A percentile compares a stretch with the other conserved stretches of the same genome.
phyloP scores from a whole-genome alignment of 23 tunicate genomes.

The Pegea sp. region DNA sequence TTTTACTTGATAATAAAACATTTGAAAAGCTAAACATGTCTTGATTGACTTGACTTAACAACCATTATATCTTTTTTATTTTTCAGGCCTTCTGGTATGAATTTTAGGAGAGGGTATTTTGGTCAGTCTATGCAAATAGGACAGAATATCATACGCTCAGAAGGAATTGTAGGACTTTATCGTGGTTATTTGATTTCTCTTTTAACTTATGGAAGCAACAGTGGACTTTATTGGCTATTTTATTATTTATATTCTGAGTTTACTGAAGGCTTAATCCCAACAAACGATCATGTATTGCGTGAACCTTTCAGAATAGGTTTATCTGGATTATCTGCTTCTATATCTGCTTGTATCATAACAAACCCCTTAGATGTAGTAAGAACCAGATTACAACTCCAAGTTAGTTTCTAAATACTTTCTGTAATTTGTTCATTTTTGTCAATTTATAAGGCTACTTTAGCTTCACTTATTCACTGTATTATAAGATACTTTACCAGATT shows the following conservation, averaged over 20 bases:
- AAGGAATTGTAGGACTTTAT: constrained; percentile 72
- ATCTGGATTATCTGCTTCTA: constrained; percentile 35
- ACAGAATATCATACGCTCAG: constrained; percentile 23
- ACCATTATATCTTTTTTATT: too few relatives aligned
- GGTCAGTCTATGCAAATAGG: constrained; percentile 51
- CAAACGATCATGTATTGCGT: constrained; percentile 8
- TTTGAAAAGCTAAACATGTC: too few relatives aligned
- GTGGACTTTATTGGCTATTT: constrained; percentile 88
- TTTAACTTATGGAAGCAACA: constrained; percentile 79
- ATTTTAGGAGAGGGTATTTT: too few relatives aligned
- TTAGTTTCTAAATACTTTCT: constrained; percentile 1
- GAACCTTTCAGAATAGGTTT: constrained; percentile 43
- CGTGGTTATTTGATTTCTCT: constrained; percentile 70
- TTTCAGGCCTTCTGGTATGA: too few relatives aligned
- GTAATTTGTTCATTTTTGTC: not conserved
- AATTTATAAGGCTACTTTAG: too few relatives aligned
- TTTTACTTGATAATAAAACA: too few relatives aligned
- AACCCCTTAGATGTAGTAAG: constrained; percentile 84
- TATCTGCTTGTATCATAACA: constrained; percentile 39
- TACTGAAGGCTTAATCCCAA: constrained; percentile 42
- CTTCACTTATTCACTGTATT: too few relatives aligned
- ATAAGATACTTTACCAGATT: too few relatives aligned
- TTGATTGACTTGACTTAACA: too few relatives aligned
- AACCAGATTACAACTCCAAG: constrained; percentile 79
- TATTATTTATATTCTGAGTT: constrained; percentile 72